Evolutionary conservation across 2,888 invertebrate genomes (phyloP).

Genomic region (Xanthorhoe designata): DNA sequence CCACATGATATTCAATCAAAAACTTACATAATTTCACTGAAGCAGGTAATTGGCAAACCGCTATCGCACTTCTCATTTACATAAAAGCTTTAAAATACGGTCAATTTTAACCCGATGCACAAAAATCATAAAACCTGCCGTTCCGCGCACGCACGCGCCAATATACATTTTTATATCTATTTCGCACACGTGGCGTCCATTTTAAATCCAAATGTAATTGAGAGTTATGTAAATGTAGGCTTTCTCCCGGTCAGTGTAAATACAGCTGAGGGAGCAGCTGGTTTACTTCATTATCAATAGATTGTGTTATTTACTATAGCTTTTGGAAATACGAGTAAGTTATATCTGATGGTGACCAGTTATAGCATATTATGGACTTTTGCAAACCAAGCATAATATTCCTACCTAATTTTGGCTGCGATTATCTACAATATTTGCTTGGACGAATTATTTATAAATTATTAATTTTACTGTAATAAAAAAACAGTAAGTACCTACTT

Average conservation of each 20-base stretch:
- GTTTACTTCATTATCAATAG: not conserved
- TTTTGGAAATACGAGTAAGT: no score
- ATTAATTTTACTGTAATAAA: no score
- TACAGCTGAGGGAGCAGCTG: conserved; percentile 15
- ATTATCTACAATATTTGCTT: no score
- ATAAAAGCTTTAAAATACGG: conserved; percentile 23
- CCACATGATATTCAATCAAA: not conserved
- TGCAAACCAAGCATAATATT: no score
- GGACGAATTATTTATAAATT: no score
- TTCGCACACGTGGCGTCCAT: conserved; percentile 63
- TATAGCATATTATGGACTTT: no score
- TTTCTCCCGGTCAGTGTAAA: conserved; percentile 42
- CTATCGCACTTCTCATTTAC: conserved; percentile 18
- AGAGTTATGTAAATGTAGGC: conserved; percentile 62
- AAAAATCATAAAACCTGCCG: conserved; percentile 53
- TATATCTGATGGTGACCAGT: not conserved
- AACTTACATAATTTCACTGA: not conserved
- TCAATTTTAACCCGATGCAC: conserved; percentile 49
- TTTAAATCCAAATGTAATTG: conserved; percentile 68
- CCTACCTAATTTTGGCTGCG: no score
- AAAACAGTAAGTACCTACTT: no score
- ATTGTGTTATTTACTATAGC: no score
- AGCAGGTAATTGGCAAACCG: conserved; percentile 11
- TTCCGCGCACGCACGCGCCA: conserved; percentile 49
- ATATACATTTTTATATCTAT: conserved; percentile 61